Evolutionary conservation across 2,797 vertebrate species (phyloP).

Genomic region (Cirrhinus molitorella): DNA sequence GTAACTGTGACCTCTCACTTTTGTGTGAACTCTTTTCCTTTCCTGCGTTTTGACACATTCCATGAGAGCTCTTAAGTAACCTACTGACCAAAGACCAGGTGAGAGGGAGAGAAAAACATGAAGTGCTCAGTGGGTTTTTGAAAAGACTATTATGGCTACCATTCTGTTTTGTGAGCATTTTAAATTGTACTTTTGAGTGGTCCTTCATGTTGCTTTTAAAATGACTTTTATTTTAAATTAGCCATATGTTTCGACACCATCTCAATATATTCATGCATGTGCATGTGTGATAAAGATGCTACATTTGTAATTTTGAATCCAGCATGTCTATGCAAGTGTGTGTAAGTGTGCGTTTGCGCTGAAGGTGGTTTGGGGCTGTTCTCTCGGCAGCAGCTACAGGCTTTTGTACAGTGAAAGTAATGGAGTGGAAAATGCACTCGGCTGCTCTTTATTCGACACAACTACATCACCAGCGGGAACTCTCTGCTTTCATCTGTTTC

Average conservation of each 20-base stretch:
- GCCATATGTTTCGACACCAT: neutral
- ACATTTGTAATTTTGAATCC: neutral
- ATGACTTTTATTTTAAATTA: neutral
- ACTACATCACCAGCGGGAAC: constrained; percentile 39
- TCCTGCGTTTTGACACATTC: neutral
- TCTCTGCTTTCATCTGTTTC: constrained; percentile 30
- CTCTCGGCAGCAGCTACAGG: constrained; percentile 25
- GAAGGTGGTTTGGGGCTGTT: neutral
- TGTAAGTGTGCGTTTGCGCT: neutral
- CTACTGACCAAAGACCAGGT: constrained; percentile 2
- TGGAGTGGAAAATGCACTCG: constrained; percentile 48
- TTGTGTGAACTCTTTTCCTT: constrained; percentile 2
- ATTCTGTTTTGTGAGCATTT: neutral
- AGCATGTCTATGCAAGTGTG: neutral
- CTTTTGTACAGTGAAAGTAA: constrained; percentile 39
- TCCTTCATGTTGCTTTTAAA: neutral
- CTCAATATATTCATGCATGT: neutral
- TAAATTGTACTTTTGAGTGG: neutral
- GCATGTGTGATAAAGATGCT: neutral
- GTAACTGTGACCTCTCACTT: neutral
- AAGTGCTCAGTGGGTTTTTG: neutral
- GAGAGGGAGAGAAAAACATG: neutral
- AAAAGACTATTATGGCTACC: neutral
- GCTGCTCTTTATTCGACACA: constrained; percentile 37
- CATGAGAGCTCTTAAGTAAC: constrained; percentile 5